Evolutionary conservation across 1,140 invertebrate species (phyloP), one percentile per base, ranked within the genome.

Genomic region (Chlorops oryzae): DNA sequence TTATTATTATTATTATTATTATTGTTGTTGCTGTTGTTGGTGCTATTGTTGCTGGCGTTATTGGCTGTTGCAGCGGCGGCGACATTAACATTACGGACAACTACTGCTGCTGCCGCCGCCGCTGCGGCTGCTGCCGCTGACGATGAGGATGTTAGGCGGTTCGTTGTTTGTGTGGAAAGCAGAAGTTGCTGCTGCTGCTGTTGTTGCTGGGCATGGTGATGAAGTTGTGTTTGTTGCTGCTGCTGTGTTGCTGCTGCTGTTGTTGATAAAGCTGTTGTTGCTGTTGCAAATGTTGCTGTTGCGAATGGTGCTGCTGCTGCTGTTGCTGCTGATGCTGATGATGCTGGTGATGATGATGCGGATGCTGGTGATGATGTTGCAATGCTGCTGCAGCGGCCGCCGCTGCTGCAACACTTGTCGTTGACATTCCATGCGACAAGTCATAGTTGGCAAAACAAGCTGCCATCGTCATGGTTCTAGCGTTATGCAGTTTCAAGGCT

Each of bases 391-490:
- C 23, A n/a, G 47, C 50, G 32, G 48, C 54, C 21, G 51, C 38
- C 5, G 55, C 55, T 7, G 58, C 52, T 58, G 53, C 47, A 38
- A 62, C 58, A 52, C 50, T 39, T 7, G 56, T 55, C 50, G 52
- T 49, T 39, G 47, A 32, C 23, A 54, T 58, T 20, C 61, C 57
- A 15, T 62, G 50, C 32, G 55, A 37, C 63, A 72, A 68, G 57
- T 72, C 70, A 57, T 72, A 72, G 47, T 65, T 72, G 45, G 69
- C 64, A 56, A 70, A 72, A 44, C 69, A 72, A 38, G 69, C 69
- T 37, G 70, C 66, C 70, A 72, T 72, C 54, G 69, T 71, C 69
- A 72, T 72, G 52, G 57, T 52, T 22, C 58, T 51, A n/a, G n/a
- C n/a, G n/a, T n/a, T n/a, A n/a, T n/a, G n/a, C n/a, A n/a, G n/a